Conservation (phyloP, 2,113 vertebrate species). For the Lampris incognitus region DNA sequence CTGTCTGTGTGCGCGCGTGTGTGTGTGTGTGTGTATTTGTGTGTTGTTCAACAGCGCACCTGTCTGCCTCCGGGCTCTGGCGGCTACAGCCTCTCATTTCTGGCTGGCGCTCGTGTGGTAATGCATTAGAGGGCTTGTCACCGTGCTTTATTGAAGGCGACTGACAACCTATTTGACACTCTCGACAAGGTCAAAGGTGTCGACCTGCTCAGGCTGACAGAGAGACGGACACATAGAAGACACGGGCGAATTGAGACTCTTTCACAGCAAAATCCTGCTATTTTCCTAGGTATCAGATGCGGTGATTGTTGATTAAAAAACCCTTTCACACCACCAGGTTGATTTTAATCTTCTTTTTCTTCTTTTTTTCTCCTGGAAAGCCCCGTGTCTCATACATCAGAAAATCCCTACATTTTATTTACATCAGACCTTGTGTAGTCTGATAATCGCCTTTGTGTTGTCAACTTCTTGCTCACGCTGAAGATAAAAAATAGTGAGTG, state of each 20-base stretch:
- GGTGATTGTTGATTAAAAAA: no score
- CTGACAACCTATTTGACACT: conserved; percentile 87
- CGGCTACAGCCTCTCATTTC: conserved; percentile 80
- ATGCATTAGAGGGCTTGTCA: conserved; percentile 86
- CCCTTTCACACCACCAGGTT: no score
- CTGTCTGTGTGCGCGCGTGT: background rate
- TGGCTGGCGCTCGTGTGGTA: conserved; percentile 82
- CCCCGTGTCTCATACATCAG: no score
- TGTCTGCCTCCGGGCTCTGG: conserved; percentile 89
- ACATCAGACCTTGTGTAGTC: no score
- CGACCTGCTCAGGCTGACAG: conserved; percentile 70
- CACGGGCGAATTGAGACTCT: conserved; percentile 63
- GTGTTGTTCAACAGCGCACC: conserved; percentile 80
- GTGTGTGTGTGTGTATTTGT: conserved; percentile 12
- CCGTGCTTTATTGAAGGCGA: conserved; percentile 86
- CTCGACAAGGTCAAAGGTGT: conserved; percentile 79
- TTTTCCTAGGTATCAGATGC: no score
- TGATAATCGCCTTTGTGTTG: no score
- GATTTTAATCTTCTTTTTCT: no score
- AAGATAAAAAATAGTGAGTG: no score
- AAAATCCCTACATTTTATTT: no score
- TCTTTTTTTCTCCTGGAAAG: no score
- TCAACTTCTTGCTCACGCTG: no score
- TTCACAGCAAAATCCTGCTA: no score
- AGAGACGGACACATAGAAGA: conserved; percentile 68